Evolutionary conservation across 1,140 invertebrate species (phyloP).

Genomic region (Mercenaria mercenaria): DNA sequence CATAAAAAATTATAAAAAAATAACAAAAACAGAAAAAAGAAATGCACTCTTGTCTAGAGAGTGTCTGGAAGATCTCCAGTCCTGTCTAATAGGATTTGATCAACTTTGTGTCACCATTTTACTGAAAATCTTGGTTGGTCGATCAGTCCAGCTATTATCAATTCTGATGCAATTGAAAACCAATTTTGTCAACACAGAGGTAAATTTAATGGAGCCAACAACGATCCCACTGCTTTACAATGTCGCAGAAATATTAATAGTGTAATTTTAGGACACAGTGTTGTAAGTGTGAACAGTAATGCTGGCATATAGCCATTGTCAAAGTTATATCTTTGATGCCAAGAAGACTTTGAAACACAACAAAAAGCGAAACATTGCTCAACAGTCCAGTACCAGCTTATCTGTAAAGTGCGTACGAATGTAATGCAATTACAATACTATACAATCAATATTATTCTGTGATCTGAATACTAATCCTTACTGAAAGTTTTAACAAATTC

Average conservation of each 20-base stretch:
- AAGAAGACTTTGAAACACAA: no score
- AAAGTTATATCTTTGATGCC: no score
- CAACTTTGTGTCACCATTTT: neutral
- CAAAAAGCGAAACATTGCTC: no score
- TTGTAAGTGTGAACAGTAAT: no score
- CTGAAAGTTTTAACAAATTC: no score
- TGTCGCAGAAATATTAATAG: conserved; percentile 34
- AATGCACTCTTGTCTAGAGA: neutral
- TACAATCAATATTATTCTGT: no score
- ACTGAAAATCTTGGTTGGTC: neutral
- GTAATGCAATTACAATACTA: no score
- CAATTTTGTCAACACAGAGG: conserved; percentile 16
- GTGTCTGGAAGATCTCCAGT: conserved; percentile 39
- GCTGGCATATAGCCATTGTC: no score
- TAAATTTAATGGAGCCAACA: conserved; percentile 45
- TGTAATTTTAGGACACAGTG: conserved; percentile 32
- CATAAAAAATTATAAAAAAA: neutral
- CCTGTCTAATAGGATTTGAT: conserved; percentile 14
- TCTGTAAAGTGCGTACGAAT: no score
- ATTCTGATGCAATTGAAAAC: conserved; percentile 47
- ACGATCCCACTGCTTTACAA: conserved; percentile 34
- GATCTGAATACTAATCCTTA: no score
- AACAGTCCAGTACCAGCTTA: no score
- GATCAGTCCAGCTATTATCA: conserved; percentile 15
- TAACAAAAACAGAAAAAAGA: neutral